Base-by-base conservation (phyloP, 2,113 vertebrate species). In the Hippocampus guttulatus region DNA sequence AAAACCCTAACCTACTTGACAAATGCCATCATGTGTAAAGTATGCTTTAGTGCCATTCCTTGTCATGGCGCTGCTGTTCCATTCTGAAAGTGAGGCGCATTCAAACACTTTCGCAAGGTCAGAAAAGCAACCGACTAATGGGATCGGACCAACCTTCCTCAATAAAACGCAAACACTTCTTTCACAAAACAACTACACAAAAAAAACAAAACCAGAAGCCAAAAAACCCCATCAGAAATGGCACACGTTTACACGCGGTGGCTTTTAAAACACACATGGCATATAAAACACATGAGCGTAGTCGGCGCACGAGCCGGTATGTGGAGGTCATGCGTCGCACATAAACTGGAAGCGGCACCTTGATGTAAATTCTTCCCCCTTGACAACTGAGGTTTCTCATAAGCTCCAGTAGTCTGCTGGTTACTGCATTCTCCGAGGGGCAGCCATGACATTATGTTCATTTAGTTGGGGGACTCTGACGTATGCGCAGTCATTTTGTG, bases 341-440 rank as follows among this genome's bases (percentile, higher is more conserved):
- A 87, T 91, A 82, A 91, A 91, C 83, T 87, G 83, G 87, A 88
- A 81, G 85, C 73, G 73, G 83, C 85, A 79, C 81, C 83, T 86
- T 89, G 81, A 85, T 90, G 85, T 89, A 88, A 90, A 90, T 91
- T 89, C 77, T 81, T 82, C 64, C 73, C 75, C 83, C 87, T 85
- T 89, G 86, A 89, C 89, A 91, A 90, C 87, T 85, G 83, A 89
- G 85, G 78, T 82, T 88, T 90, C 84, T 86, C 84, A 83, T 88
- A 86, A 89, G 89, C 86, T 87, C 77, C 81, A 79, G 82, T 86
- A 88, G 88, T 91, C 89, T 91, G 89, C 84, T 91, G 89, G 88
- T 84, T 89, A 79, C 83, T 82, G 87, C 85, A 90, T 88, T 90
- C 89, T 85, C 73, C 71, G 77, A 86, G 82, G 82, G 84, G 78